Conservation (phyloP, 1,140 invertebrate species). For the Trinorchestia longiramus region DNA sequence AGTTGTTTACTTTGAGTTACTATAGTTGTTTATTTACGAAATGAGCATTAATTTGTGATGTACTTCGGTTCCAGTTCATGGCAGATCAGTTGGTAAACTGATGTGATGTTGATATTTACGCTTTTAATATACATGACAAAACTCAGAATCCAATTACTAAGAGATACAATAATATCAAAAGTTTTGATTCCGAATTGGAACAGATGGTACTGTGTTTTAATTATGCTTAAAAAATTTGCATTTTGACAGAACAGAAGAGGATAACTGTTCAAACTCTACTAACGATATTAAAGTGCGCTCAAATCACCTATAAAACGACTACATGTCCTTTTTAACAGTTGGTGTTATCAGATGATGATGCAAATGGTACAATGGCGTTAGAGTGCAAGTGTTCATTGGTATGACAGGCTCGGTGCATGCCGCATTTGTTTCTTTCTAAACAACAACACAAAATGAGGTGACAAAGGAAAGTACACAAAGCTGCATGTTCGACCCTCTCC, state of each 20-base stretch:
- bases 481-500: slow-evolving; percentile 13
- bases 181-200: background rate
- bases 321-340: background rate
- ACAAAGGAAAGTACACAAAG: slow-evolving; percentile 52
- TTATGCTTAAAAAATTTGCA: no score
- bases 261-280: background rate
- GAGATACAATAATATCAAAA: background rate
- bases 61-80: no score
- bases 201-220: no score
- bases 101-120: background rate
- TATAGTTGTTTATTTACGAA: background rate
- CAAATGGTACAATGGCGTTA: background rate
- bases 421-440: background rate
- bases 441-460: slow-evolving; percentile 19
- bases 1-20: no score
- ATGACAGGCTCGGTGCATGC: background rate
- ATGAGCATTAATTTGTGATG: background rate
- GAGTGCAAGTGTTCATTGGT: slow-evolving; percentile 14
- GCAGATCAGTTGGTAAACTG: background rate
- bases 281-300: background rate
- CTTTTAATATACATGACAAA: background rate
- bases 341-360: background rate
- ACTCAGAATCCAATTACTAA: no score
- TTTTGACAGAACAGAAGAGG: no score
- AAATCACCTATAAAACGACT: background rate